Evolutionary conservation across 2,888 invertebrate genomes (phyloP).

Genomic region (Mesodorylaimus sp.): DNA sequence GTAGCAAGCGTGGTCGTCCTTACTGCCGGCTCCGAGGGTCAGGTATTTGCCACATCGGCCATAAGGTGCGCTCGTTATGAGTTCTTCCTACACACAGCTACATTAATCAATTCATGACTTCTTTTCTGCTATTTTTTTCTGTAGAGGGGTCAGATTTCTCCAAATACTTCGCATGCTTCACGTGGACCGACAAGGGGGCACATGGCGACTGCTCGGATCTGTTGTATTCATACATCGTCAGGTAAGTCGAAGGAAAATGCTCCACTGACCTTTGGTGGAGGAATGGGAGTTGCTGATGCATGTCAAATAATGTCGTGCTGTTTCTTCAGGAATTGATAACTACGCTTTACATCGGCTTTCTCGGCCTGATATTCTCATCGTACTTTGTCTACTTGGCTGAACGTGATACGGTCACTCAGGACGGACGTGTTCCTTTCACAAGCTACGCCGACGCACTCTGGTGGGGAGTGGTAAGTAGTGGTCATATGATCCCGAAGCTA

Average conservation of each 20-base stretch:
- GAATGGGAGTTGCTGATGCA: too few relatives aligned
- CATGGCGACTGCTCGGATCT: conserved; percentile 61
- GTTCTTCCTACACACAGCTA: too few relatives aligned
- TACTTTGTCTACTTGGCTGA: conserved; percentile 40
- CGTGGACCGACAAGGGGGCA: conserved; percentile 65
- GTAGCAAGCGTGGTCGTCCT: conserved; percentile 60
- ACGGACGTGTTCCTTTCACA: conserved; percentile 23
- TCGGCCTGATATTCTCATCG: conserved; percentile 39
- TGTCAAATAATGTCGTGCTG: too few relatives aligned
- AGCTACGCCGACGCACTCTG: conserved; percentile 68
- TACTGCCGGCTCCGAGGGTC: conserved; percentile 59
- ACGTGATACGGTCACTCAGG: conserved; percentile 32
- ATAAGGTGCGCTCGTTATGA: conserved; percentile 3
- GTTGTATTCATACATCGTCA: conserved; percentile 68
- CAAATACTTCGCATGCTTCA: conserved; percentile 68
- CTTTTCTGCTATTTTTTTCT: conserved; percentile 13
- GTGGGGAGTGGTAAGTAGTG: conserved; percentile 56
- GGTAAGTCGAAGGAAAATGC: conserved; percentile 34
- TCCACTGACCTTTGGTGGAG: neutral
- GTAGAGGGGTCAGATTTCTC: conserved; percentile 56
- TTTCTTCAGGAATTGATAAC: conserved; percentile 39
- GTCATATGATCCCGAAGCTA: neutral
- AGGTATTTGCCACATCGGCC: conserved; percentile 54
- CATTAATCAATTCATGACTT: too few relatives aligned
- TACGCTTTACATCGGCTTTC: conserved; percentile 40